Evolutionary conservation across 2,888 invertebrate species (phyloP).

Genomic region (Zhuqinia jingwanae): DNA sequence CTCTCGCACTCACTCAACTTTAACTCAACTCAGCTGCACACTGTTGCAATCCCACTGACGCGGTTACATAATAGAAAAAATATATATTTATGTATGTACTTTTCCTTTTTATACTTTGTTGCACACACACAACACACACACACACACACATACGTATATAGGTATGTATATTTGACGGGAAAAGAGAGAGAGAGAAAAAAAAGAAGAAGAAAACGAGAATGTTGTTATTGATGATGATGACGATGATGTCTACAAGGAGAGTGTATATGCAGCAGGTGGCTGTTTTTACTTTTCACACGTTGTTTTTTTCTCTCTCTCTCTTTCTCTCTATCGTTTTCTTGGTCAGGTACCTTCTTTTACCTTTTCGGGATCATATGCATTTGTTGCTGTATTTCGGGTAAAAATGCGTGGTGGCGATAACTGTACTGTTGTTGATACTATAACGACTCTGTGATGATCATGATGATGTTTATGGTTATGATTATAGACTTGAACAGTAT

Average conservation of each 20-base stretch:
- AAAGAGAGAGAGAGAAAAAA: slow-evolving; percentile 15
- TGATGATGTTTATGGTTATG: slow-evolving; percentile 27
- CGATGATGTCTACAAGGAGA: slow-evolving; percentile 39
- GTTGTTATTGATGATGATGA: slow-evolving; percentile 29
- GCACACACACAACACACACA: no score
- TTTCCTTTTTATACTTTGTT: background rate
- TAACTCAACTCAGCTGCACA: slow-evolving; percentile 46
- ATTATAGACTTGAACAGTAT: slow-evolving; percentile 19
- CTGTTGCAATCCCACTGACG: slow-evolving; percentile 48
- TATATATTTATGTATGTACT: background rate
- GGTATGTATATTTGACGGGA: background rate
- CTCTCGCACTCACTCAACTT: background rate
- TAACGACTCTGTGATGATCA: background rate
- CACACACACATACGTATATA: no score
- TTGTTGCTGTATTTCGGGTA: background rate
- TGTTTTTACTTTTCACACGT: slow-evolving; percentile 57
- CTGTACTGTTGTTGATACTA: background rate
- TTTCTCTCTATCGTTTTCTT: background rate
- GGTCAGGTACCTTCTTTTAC: no score
- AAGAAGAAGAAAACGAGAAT: slow-evolving; percentile 2
- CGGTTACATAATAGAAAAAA: slow-evolving; percentile 32
- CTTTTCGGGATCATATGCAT: no score
- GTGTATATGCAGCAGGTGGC: slow-evolving; percentile 70
- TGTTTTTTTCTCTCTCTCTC: slow-evolving; percentile 12
- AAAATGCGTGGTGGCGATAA: background rate